Evolutionary conservation across 1,140 invertebrate genomes (phyloP), one percentile per base, ranked within the genome.

Genomic region (Hyphantria cunea): DNA sequence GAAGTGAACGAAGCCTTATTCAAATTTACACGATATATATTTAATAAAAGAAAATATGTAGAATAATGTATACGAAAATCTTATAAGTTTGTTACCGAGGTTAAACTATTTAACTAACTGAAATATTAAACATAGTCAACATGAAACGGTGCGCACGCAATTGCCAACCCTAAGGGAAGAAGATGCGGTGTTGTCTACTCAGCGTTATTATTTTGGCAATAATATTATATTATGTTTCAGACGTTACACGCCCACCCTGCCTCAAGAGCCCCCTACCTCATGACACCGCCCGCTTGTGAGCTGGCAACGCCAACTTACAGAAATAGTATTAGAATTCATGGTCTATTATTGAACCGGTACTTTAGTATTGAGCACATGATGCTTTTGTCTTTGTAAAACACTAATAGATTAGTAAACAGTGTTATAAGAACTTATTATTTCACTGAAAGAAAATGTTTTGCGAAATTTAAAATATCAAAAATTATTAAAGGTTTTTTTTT

Each of bases 161-260:
- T 50, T 76, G 70, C 73, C 80, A 70, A 72, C 53, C 34, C 34
- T 37, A 48, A 65, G 61, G 58, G 53, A 70, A 76, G 68, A 67
- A 25, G 17, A 25, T 53, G 62, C 52, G 64, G 60, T 62, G 66
- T 77, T 83, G 74, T 80, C 76, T 84, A 70, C 59, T 80, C 74
- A 50, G 60, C 71, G 70, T 76, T 85, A 84, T 83, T 83, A 85
- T 86, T 88, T 89, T 86, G 80, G 84, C 81, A 86, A 89, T 89
- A 84, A 79, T 85, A 78, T 71, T 53, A 76, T 71, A 80, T 80
- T 73, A 80, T 83, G 74, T 74, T 81, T 78, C 66, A 86, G 76
- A 82, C 75, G 66, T 54, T 68, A 70, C 58, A 55, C 59, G 56
- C 66, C 67, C 50, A 72, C 60, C 74, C 58, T 64, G 41, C 69